phyloP scores from a whole-genome alignment of 2,888 invertebrate genomes.

The Scaptomyza reducta region DNA sequence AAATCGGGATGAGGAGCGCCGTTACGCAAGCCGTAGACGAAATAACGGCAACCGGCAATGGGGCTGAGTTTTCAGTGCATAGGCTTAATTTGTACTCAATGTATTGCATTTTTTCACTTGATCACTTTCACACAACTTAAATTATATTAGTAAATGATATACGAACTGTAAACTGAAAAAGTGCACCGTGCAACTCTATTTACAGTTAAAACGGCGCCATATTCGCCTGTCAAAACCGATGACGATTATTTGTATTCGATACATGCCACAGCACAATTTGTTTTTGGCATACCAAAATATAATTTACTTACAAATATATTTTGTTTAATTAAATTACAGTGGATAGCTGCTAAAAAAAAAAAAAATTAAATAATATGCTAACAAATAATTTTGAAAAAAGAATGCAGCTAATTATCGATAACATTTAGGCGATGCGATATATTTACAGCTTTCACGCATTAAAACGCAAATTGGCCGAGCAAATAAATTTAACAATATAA shows the following conservation, averaged over 20 bases:
- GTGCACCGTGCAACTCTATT: not conserved
- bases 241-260: constrained; percentile 28
- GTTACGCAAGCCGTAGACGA: constrained; percentile 15
- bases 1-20: constrained; percentile 25
- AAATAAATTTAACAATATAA: constrained; percentile 6
- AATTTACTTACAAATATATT: not conserved
- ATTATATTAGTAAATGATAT: constrained; percentile 9
- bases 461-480: constrained; percentile 14
- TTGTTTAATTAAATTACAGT: not conserved
- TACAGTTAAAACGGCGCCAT: constrained; percentile 5
- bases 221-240: constrained; percentile 11
- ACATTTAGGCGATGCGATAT: not conserved
- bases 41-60: constrained; percentile 31
- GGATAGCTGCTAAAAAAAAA: too few species aligned
- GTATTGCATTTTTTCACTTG: not conserved
- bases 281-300: not conserved
- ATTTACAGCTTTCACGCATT: constrained; percentile 34
- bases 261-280: constrained; percentile 8
- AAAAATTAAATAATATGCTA: not conserved
- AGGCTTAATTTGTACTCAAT: not conserved
- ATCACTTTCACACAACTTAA: constrained; percentile 9
- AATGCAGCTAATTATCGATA: not conserved
- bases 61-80: constrained; percentile 14
- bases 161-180: constrained; percentile 6
- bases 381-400: not conserved